Conservation (phyloP, 2,113 vertebrate genomes). For the Campylomormyrus numenius region DNA sequence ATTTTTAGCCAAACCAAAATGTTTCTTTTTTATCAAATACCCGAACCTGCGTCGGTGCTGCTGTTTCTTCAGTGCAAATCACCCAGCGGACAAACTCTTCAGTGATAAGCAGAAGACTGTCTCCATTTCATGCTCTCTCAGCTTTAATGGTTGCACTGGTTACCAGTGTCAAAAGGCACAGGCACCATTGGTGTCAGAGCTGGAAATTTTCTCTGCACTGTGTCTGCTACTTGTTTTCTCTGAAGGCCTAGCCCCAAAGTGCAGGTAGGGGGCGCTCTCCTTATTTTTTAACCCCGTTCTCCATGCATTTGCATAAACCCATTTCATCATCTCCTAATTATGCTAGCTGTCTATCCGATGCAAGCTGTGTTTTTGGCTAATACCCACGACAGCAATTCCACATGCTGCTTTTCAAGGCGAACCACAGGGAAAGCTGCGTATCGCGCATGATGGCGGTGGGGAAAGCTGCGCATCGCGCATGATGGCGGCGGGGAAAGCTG, state of each 20-base stretch:
- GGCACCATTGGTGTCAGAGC: background rate
- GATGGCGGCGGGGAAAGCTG: background rate
- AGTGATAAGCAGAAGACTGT: background rate
- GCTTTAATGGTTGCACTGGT: background rate
- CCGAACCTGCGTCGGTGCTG: background rate
- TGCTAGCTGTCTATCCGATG: constrained; percentile 37
- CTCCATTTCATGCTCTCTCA: background rate
- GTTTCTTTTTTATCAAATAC: constrained; percentile 38
- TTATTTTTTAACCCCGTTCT: background rate
- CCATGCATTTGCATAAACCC: background rate
- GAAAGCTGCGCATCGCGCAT: background rate
- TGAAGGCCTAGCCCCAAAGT: background rate
- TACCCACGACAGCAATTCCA: constrained; percentile 29
- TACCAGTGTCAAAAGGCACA: background rate
- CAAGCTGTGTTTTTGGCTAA: constrained; percentile 31
- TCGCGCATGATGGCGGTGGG: background rate
- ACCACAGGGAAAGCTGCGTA: constrained; percentile 24
- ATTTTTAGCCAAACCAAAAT: constrained; percentile 34
- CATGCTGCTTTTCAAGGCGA: constrained; percentile 25
- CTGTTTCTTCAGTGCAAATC: background rate
- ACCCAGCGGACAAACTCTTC: background rate
- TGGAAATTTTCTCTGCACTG: background rate
- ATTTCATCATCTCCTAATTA: constrained; percentile 31
- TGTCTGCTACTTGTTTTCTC: background rate
- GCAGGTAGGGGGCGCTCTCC: background rate